Percentiles rank a stretch among this genome's conserved stretches.
phyloP scores from a whole-genome alignment of 2,888 invertebrate genomes.

The Sepioteuthis lessoniana region DNA sequence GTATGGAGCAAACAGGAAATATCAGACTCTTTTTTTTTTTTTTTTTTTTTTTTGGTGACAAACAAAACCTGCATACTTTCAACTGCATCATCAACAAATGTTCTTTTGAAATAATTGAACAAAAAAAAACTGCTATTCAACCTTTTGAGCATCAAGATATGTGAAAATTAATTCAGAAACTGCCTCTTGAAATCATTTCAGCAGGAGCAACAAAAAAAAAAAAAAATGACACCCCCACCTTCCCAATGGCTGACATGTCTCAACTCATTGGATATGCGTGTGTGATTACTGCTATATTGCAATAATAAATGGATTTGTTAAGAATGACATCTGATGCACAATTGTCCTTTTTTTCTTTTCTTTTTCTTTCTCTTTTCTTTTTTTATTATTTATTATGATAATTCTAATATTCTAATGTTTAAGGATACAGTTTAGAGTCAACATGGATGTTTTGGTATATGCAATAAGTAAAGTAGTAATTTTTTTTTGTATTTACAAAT shows the following conservation, averaged over 20 bases:
- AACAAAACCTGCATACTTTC: neutral
- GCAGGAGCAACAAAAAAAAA: neutral
- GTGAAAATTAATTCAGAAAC: neutral
- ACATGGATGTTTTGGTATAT: neutral
- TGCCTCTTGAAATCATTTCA: neutral
- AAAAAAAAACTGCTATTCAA: neutral
- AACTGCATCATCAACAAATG: neutral
- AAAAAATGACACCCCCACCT: neutral
- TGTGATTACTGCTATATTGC: slow-evolving; percentile 15
- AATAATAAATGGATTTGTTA: slow-evolving; percentile 12
- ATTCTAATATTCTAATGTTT: neutral
- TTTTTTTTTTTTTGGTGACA: too few species aligned
- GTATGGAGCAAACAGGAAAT: too few species aligned
- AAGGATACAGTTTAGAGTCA: neutral
- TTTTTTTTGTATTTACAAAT: too few species aligned
- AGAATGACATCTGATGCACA: neutral
- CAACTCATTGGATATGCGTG: neutral
- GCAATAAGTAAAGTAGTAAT: neutral
- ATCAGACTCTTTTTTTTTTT: too few species aligned
- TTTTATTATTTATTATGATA: neutral
- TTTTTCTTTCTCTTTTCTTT: neutral
- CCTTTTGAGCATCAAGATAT: neutral
- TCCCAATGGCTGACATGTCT: neutral
- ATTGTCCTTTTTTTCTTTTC: neutral
- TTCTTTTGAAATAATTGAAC: neutral